Base-by-base conservation (phyloP, 2,888 invertebrate genomes). In the Fissipunctia ypsillon region DNA sequence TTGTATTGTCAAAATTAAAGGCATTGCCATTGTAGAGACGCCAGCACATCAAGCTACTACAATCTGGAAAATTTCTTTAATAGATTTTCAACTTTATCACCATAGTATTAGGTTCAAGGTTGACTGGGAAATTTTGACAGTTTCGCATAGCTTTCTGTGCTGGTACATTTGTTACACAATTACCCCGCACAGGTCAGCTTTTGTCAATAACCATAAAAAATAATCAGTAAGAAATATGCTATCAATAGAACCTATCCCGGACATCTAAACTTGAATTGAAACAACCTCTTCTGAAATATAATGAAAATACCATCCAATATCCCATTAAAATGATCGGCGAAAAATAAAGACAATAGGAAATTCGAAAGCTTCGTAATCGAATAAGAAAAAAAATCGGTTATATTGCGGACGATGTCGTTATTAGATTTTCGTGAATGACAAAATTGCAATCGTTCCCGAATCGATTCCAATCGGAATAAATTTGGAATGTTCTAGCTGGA, bases 341-440 rank as follows among this genome's bases (percentile, higher is more conserved):
- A 64, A 78, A 84, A 64, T 59, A 69, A 81, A 64, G n/a, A 64
- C 69, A 76, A 50, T 54, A 59, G 28, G 35, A 65, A 56, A 73
- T 69, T 60, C 31, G 38, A 52, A 59, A 61, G 25, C 57, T 2
- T 54, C 16, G 9, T 52, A 69, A 66, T 73, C 65, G 50, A 65
- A 67, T 71, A 72, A 74, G 59, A 71, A 72, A 77, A n/a, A 78
- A 76, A 66, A 52, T 25, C 45, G 45, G 54, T 52, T 31, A 45
- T 52, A 68, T 78, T 76, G 72, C 71, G 54, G 73, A 48, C 61
- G 45, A 73, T 85, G 45, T 54, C 69, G 57, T 69, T 82, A 82
- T 84, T 85, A 77, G 61, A 82, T 73, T 84, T 82, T 85, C 56
- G 68, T 60, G 83, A 84, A 72, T 82, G 83, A 84, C 83, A 66